Evolutionary conservation across 2,797 vertebrate species (phyloP), one percentile per base, ranked within the genome.

Genomic region (Coilia nasus): DNA sequence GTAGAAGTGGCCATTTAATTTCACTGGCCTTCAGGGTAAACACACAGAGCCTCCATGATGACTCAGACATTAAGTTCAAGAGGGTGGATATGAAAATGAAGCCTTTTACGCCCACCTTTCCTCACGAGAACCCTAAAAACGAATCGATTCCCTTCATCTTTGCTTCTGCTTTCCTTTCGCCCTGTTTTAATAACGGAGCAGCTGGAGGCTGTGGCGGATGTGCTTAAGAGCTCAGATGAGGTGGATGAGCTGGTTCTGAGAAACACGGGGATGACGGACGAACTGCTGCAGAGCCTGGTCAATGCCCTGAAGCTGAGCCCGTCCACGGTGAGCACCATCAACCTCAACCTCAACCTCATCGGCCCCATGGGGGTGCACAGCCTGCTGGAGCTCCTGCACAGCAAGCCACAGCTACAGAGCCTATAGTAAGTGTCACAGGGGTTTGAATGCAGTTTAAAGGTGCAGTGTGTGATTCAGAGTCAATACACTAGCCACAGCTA

Each of bases 341-440:
- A 96, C 91, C 95, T 97, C 59, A 97, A 97, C 91, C 94, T 97
- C 64, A 97, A 97, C 91, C 93, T 93, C 88, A 93, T 97, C 0
- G 94, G 96, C 67, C 95, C 95, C 0, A 90, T 89, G 0, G 95
- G 96, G 1, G 94, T 94, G 44, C 88, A 93, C 89, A 93, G 93
- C 84, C 93, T 97, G 50, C 91, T 96, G 85, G 94, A 95, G 21
- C 90, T 96, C 9, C 88, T 97, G 81, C 88, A 92, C 81, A 92
- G 87, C 47, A 96, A 96, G 90, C 94, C 94, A 67, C 93, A 94
- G 85, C 86, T 96, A 86, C 93, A 89, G 88, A 92, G 94, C 84
- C 87, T 97, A 57, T 92, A 96, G 96, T 97, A 91, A 95, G 96
- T 93, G n/a, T 60, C 64, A 54, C 25, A 31, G 57, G 4, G 57